Evolutionary conservation across 2,113 vertebrate species (phyloP), one percentile per base, ranked within the genome.

Genomic region (Cavia porcellus): DNA sequence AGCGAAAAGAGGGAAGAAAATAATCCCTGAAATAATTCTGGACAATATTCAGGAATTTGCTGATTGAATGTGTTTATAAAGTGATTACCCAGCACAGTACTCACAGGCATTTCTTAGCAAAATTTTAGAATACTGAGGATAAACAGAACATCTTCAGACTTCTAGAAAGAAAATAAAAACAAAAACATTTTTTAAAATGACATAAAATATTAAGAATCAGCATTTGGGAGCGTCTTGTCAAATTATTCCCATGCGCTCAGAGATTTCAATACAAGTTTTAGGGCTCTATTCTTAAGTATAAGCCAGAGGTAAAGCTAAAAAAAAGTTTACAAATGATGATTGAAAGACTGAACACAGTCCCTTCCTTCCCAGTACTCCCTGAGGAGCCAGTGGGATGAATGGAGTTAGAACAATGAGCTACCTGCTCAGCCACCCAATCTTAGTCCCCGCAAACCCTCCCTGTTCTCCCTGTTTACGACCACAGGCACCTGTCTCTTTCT

Each of bases 131-230:
- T 2, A 17, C n/a, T 68, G 7, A 17, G 22, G 59, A 59, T 59
- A 90, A 77, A 91, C 12, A 83, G 28, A 86, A 62, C 14, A 77
- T 93, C 52, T 95, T 93, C 13, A 89, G 89, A 14, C 9, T 84
- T 95, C 87, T 77, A 47, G 42, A 81, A 96, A 86, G 47, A 86
- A 96, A 88, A 86, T 24, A 90, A 95, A 95, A 85, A 57, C 30
- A 88, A 80, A 80, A 90, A 68, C 59, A n/a, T 72, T 86, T 55
- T 68, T 66, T 61, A 74, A 50, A 14, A 89, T 20, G 12, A 45
- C 50, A 75, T 55, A 68, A 61, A 77, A 92, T 38, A 64, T 61
- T 28, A 79, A 52, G 17, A 96, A 91, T 90, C 59, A 92, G 83
- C 92, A 90, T 92, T 92, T 45, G 80, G 12, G 52, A 19, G 3